Percentiles rank a stretch among this genome's conserved stretches.
Evolutionary conservation across 2,113 vertebrate species (phyloP).

Genomic region (Aldabrachelys gigantea): DNA sequence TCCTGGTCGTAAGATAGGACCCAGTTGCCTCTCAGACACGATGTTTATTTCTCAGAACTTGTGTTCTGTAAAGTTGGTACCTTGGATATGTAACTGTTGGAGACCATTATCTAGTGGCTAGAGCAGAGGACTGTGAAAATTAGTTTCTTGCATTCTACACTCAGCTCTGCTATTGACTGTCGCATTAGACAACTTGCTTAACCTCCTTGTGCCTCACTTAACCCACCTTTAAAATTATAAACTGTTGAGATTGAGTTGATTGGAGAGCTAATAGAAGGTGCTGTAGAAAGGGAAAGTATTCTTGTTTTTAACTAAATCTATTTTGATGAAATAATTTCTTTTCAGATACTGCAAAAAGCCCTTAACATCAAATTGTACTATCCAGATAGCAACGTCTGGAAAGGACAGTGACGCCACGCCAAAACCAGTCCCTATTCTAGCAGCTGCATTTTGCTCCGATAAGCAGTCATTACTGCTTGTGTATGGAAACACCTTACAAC

Average conservation of each 20-base stretch:
- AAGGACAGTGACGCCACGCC: conserved; percentile 82
- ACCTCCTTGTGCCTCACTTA: neutral
- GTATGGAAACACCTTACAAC: conserved; percentile 92
- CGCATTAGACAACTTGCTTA: neutral
- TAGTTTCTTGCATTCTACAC: neutral
- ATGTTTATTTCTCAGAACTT: neutral
- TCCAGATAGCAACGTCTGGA: conserved; percentile 91
- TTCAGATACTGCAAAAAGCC: conserved; percentile 95
- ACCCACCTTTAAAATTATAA: neutral
- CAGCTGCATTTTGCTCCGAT: conserved; percentile 86
- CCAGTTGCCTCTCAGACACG: neutral
- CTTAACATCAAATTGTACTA: conserved; percentile 87
- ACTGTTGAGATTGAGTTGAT: neutral
- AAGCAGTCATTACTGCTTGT: conserved; percentile 86
- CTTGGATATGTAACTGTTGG: neutral
- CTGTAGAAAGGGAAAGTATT: neutral
- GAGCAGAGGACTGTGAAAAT: neutral
- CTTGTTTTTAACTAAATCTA: neutral
- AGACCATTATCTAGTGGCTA: neutral
- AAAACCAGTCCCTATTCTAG: conserved; percentile 89
- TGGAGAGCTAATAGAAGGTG: neutral
- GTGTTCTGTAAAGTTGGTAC: neutral
- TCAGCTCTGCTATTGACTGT: rapidly evolving
- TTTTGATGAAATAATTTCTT: neutral
- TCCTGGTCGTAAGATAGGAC: neutral